Evolutionary conservation across 2,888 invertebrate species (phyloP), one percentile per base, ranked within the genome.

Genomic region (Nemotelus nigrinus): DNA sequence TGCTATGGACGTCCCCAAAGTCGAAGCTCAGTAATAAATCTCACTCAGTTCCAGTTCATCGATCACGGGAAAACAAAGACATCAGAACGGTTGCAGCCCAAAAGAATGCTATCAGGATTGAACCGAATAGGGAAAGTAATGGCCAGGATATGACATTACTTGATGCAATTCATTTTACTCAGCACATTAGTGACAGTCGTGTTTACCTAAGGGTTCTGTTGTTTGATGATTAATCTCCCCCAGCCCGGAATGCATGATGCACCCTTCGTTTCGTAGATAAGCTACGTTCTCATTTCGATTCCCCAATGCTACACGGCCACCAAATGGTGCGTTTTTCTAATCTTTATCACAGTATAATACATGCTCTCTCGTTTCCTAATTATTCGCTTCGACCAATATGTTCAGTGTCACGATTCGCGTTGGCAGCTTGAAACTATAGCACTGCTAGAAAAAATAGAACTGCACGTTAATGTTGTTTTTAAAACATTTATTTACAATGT

Each of bases 11-110:
- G 70, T 70, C 70, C 70, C 55, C 43, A 70, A 70, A 70, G 39
- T 53, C 55, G 53, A 50, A 60, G 63, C 60, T 48, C 5, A 41
- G 53, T 45, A 64, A 76, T 76, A 76, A 76, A 76, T 76, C 63
- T 76, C 76, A 76, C 65, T 76, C 50, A 47, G 76, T 76, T 76
- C 65, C 76, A 76, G 76, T 65, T 64, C 76, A 76, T 76, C 76
- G 76, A 76, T 76, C 76, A 65, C 65, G 44, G 25, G 25, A 44
- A 76, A 76, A 76, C 76, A 76, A 76, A 76, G 76, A 64, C 53
- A 50, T 76, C 76, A 76, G 44, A 44, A 63, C 7, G 45, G 74
- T 60, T 63, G 60, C 60, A 74, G 63, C 48, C 74, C 41, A 45
- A 6, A 60, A 39, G 63, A 63, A 60, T 70, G 55, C 53, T 44